Evolutionary conservation across 2,797 vertebrate genomes (phyloP).

Genomic region (Bradypus variegatus): DNA sequence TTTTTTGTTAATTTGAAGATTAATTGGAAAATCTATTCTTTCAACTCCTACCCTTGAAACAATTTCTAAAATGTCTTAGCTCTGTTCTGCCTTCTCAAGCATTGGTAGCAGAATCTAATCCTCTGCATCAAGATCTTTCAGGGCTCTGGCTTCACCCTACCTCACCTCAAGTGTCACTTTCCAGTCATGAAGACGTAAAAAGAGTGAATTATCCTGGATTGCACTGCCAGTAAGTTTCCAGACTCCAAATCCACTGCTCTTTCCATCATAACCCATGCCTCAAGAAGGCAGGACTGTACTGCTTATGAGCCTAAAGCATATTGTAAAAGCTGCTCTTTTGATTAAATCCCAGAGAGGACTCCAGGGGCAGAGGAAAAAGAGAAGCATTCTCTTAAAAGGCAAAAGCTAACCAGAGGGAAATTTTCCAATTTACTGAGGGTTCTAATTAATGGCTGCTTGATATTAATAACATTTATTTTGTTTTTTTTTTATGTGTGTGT

Average conservation of each 20-base stretch:
- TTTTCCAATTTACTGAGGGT: neutral
- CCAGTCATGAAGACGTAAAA: neutral
- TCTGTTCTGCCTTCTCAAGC: neutral
- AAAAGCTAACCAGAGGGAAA: neutral
- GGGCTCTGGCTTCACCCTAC: neutral
- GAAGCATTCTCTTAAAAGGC: neutral
- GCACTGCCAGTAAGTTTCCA: neutral
- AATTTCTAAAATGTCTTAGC: neutral
- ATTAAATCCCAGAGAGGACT: neutral
- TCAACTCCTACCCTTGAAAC: neutral
- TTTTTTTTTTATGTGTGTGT: neutral
- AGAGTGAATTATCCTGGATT: neutral
- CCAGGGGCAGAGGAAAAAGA: neutral
- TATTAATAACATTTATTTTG: neutral
- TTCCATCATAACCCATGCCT: neutral
- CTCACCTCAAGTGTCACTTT: neutral
- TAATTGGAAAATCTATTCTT: neutral
- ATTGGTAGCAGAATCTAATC: constrained; percentile 1
- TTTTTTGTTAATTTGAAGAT: neutral
- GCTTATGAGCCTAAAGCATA: neutral
- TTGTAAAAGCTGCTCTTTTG: constrained; percentile 4
- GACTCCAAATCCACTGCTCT: neutral
- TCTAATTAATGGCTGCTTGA: neutral
- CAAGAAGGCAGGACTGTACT: neutral
- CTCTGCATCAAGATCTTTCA: neutral